Percentiles rank a stretch among this genome's conserved stretches.
Conservation (phyloP, 2,113 vertebrate species). For the Artemisiospiza belli region DNA sequence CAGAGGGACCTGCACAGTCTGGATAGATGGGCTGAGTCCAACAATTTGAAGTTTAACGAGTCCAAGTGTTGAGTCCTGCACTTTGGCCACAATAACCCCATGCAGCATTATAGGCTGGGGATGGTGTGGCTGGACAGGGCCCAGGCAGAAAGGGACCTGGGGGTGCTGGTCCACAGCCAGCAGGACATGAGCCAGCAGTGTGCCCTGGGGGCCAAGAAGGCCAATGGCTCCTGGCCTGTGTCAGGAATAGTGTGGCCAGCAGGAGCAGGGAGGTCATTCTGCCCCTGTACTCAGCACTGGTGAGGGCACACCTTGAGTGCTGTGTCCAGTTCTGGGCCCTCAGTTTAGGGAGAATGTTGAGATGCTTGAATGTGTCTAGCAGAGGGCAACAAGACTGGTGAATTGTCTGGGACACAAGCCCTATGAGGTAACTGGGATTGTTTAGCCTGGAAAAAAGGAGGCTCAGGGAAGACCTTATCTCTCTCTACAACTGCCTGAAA, state of each 20-base stretch:
- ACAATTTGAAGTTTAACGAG: not conserved
- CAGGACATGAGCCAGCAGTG: not conserved
- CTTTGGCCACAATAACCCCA: accelerated
- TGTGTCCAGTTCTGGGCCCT: not conserved
- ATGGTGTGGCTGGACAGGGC: accelerated
- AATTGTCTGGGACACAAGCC: not conserved
- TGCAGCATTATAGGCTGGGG: not conserved
- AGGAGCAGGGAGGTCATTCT: accelerated
- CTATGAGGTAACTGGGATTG: too few species aligned
- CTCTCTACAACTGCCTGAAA: not conserved
- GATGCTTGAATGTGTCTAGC: accelerated
- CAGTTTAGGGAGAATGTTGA: accelerated
- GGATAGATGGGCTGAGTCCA: not conserved
- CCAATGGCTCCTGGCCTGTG: accelerated
- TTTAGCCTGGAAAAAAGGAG: not conserved
- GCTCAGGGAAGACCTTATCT: too few species aligned
- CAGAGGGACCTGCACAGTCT: not conserved
- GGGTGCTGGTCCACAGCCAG: accelerated
- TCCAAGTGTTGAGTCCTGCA: accelerated
- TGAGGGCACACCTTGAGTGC: not conserved
- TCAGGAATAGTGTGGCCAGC: not conserved
- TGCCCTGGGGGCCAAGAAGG: too few species aligned
- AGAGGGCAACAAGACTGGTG: not conserved
- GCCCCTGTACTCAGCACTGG: not conserved
- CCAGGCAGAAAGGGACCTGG: not conserved